A percentile compares a stretch with the other conserved stretches of the same genome.
phyloP scores from a whole-genome alignment of 2,113 vertebrate genomes.

The Candoia aspera region DNA sequence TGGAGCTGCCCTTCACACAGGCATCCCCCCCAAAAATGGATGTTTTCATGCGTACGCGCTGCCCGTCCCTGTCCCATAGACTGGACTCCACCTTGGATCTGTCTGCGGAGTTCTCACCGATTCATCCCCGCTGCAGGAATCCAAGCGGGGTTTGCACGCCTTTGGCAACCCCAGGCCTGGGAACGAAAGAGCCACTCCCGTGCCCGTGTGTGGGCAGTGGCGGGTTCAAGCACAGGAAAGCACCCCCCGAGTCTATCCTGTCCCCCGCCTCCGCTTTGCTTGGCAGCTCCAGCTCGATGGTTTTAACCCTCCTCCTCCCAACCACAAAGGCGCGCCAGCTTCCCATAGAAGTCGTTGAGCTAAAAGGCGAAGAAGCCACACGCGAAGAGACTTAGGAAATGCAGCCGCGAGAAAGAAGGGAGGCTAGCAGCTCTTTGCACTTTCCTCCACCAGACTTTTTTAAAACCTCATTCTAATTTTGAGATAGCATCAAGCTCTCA shows the following conservation, averaged over 20 bases:
- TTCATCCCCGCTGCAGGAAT: background rate
- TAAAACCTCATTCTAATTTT: background rate
- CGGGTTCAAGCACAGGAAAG: slow-evolving; percentile 8
- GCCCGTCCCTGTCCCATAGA: background rate
- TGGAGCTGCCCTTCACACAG: background rate
- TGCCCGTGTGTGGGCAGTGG: slow-evolving; percentile 4
- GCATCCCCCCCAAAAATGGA: background rate
- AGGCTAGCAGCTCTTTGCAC: background rate
- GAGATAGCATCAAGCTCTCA: background rate
- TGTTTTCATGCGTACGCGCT: background rate
- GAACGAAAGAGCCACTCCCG: background rate
- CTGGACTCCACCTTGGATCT: background rate
- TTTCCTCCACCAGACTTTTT: background rate
- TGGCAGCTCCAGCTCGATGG: background rate
- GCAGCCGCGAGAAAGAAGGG: background rate
- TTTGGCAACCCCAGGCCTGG: slow-evolving; percentile 1
- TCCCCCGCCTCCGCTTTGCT: background rate
- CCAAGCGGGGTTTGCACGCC: background rate
- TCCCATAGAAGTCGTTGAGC: background rate
- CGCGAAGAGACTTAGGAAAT: background rate
- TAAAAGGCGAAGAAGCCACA: background rate
- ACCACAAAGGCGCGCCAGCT: background rate
- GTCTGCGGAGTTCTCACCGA: slow-evolving; percentile 8
- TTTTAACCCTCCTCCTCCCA: slow-evolving; percentile 16
- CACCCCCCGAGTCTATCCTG: slow-evolving; percentile 2